These are phyloP conservation scores for Agrotis ipsilon DNA, from an alignment of 2,888 invertebrate genomes.

Conservation along the genomic window DNA sequence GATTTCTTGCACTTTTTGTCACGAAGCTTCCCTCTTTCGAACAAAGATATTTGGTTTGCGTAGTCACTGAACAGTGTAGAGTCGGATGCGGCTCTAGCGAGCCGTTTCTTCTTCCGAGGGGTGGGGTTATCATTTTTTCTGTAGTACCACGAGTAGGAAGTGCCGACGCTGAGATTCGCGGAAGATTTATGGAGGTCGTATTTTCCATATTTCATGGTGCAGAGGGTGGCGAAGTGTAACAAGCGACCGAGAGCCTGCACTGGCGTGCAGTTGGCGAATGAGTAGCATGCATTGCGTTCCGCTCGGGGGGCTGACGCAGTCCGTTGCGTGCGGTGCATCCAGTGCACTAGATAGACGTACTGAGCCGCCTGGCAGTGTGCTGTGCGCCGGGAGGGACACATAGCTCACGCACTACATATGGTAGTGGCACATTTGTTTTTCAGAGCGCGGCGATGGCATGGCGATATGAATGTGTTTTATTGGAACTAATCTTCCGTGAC, in stretches of 20 bases:
- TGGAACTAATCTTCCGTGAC: conserved; percentile 77
- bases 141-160: conserved; percentile 90
- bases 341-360: conserved; percentile 76
- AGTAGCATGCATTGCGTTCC: conserved; percentile 83
- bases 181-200: conserved; percentile 89
- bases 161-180: conserved; percentile 86
- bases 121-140: conserved; percentile 83
- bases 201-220: conserved; percentile 90
- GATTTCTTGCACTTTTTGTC: conserved; percentile 84
- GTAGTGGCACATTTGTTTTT: conserved; percentile 84
- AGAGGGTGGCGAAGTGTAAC: conserved; percentile 75
- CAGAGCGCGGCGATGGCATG: conserved; percentile 85
- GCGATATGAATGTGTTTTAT: conserved; percentile 79
- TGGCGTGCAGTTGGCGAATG: conserved; percentile 80
- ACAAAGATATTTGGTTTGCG: conserved; percentile 86
- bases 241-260: conserved; percentile 80
- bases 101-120: conserved; percentile 78
- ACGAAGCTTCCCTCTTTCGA: conserved; percentile 81
- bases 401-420: conserved; percentile 79
- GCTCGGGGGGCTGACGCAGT: conserved; percentile 74
- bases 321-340: conserved; percentile 78
- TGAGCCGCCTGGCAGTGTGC: conserved; percentile 74
- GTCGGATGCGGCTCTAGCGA: conserved; percentile 85
- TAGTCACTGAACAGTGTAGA: conserved; percentile 90
- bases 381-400: conserved; percentile 70